Conservation (phyloP, 2,113 vertebrate species). For the Catagonus wagneri region DNA sequence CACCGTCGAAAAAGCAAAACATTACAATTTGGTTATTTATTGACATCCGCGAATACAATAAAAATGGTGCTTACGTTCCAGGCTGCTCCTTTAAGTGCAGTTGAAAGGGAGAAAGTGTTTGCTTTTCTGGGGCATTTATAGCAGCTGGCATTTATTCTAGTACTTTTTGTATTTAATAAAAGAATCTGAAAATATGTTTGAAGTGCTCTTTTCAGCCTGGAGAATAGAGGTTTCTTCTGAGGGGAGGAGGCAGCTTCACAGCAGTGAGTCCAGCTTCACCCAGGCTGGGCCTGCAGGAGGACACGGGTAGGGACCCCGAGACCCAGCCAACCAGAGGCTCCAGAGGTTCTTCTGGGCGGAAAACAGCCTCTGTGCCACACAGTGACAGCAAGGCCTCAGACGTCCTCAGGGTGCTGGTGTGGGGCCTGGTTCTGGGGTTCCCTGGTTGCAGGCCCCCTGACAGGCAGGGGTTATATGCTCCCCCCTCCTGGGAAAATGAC, state of each 20-base stretch:
- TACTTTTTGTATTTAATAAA: conserved; percentile 55
- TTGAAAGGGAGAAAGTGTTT: conserved; percentile 52
- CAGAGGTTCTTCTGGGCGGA: conserved; percentile 44
- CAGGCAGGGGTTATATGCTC: neutral
- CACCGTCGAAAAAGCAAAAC: conserved; percentile 48
- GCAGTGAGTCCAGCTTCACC: neutral
- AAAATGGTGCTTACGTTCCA: neutral
- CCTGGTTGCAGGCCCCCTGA: neutral
- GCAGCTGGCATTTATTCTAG: conserved; percentile 77
- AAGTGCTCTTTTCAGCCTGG: conserved; percentile 27
- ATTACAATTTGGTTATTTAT: conserved; percentile 74
- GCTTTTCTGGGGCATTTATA: conserved; percentile 67
- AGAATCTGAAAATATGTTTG: conserved; percentile 49
- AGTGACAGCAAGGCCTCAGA: neutral
- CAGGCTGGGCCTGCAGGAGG: neutral
- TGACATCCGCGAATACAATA: conserved; percentile 71
- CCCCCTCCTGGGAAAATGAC: neutral
- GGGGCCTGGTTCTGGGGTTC: neutral
- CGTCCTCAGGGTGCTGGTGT: neutral
- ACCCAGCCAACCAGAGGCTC: neutral
- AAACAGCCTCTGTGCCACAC: neutral
- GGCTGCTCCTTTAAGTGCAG: neutral
- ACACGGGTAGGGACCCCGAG: too few relatives aligned
- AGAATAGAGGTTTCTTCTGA: neutral
- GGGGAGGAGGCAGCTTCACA: neutral